phyloP scores from a whole-genome alignment of 1,140 invertebrate species.

The Melipona quadrifasciata region DNA sequence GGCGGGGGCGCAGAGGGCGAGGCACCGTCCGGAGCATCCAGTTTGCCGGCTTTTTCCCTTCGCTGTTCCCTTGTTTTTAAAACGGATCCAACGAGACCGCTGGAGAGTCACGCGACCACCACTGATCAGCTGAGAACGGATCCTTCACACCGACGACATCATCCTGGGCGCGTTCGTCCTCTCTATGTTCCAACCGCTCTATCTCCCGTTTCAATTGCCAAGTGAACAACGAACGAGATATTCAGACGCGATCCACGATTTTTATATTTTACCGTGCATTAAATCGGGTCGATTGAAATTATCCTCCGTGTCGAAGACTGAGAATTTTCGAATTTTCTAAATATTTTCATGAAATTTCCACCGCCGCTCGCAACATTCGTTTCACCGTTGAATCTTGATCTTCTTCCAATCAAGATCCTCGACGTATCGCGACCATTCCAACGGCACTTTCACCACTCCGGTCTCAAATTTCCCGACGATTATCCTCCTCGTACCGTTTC shows the following conservation, averaged over 20 bases:
- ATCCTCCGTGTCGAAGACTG: too few species aligned
- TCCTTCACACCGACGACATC: conserved; percentile 43
- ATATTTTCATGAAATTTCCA: too few species aligned
- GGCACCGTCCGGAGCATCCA: conserved; percentile 81
- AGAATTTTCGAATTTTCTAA: too few species aligned
- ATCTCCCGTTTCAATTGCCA: too few species aligned
- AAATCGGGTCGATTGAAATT: not conserved
- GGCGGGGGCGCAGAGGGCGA: conserved; percentile 78
- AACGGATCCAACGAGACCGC: conserved; percentile 16
- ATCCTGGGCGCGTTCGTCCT: not conserved
- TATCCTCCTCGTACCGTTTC: not conserved
- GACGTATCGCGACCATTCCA: not conserved
- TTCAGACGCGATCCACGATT: not conserved
- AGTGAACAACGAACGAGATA: not conserved
- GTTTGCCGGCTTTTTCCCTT: conserved; percentile 78
- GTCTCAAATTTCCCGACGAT: not conserved
- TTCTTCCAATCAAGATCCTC: not conserved
- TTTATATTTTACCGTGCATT: not conserved
- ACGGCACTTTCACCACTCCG: conserved; percentile 8
- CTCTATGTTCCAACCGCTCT: not conserved
- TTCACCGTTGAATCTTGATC: not conserved
- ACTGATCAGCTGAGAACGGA: not conserved
- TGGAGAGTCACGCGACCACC: not conserved
- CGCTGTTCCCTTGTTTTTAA: conserved; percentile 47
- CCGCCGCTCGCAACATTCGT: not conserved